These are phyloP conservation scores for Eledona agricola DNA, from an alignment of 2,888 invertebrate genomes.

Conservation along the genomic window DNA sequence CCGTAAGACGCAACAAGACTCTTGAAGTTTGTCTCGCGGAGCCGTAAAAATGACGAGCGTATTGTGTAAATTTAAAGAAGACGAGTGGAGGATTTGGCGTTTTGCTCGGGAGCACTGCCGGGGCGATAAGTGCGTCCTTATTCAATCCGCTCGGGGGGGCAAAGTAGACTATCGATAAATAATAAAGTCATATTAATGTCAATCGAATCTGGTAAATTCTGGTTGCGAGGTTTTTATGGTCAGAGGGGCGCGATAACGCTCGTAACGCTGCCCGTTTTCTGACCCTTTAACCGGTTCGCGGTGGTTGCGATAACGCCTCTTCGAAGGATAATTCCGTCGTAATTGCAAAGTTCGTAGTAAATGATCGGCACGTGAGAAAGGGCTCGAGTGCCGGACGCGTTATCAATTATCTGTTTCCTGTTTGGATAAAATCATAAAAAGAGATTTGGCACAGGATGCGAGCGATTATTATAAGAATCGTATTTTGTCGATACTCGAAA, in stretches of 20 bases:
- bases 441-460: neutral
- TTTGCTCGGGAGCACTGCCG: constrained; percentile 3
- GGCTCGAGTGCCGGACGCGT: neutral
- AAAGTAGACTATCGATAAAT: constrained; percentile 52
- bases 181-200: constrained; percentile 56
- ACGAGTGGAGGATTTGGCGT: constrained; percentile 2
- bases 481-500: no score
- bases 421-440: neutral
- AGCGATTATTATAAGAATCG: no score
- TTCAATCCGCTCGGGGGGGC: constrained; percentile 54
- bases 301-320: constrained; percentile 45
- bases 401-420: constrained; percentile 1
- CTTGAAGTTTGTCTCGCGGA: constrained; percentile 27
- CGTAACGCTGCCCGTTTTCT: constrained; percentile 51
- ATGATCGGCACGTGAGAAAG: no score
- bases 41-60: constrained; percentile 16
- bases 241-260: constrained; percentile 66
- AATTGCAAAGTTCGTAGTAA: no score
- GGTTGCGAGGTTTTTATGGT: constrained; percentile 67
- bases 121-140: constrained; percentile 22
- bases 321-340: constrained; percentile 4
- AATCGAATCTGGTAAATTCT: constrained; percentile 67
- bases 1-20: constrained; percentile 18
- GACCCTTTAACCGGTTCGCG: constrained; percentile 56
- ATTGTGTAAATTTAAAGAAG: constrained; percentile 29